Conservation (phyloP, 1,140 invertebrate genomes). For the Drosophila pseudoananassae region DNA sequence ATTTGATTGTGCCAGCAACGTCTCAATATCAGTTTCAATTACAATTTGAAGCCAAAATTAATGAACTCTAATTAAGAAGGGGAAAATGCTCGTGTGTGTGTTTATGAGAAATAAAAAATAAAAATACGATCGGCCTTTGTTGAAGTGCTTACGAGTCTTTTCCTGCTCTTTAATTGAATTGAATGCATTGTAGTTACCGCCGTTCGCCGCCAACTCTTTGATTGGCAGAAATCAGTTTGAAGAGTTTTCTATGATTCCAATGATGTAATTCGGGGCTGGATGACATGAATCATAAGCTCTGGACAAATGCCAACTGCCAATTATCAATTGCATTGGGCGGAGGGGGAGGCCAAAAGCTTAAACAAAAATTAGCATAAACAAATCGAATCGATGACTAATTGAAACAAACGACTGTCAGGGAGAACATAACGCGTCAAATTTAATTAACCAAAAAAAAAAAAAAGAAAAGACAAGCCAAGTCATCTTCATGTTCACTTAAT, state of each 20-base stretch:
- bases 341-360: neutral
- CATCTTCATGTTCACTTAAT: slow-evolving; percentile 25
- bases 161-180: slow-evolving; percentile 53
- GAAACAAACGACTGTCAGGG: slow-evolving; percentile 15
- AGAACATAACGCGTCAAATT: slow-evolving; percentile 34
- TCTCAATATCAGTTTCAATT: slow-evolving; percentile 28
- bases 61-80: slow-evolving; percentile 74
- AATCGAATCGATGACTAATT: slow-evolving; percentile 60
- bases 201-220: slow-evolving; percentile 14
- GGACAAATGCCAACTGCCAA: slow-evolving; percentile 25
- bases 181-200: slow-evolving; percentile 50
- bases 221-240: slow-evolving; percentile 46
- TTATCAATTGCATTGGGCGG: slow-evolving; percentile 38
- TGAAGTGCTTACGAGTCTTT: slow-evolving; percentile 43
- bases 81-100: slow-evolving; percentile 6
- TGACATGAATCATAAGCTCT: slow-evolving; percentile 51
- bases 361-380: slow-evolving; percentile 63
- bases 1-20: slow-evolving; percentile 44
- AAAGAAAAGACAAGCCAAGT: slow-evolving; percentile 20
- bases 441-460: slow-evolving; percentile 37
- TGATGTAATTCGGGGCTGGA: slow-evolving; percentile 61
- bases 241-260: slow-evolving; percentile 31
- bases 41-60: slow-evolving; percentile 65
- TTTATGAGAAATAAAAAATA: slow-evolving; percentile 31
- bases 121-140: slow-evolving; percentile 45